Evolutionary conservation across 2,113 vertebrate genomes (phyloP).

Genomic region (Sinocyclocheilus anophthalmus): DNA sequence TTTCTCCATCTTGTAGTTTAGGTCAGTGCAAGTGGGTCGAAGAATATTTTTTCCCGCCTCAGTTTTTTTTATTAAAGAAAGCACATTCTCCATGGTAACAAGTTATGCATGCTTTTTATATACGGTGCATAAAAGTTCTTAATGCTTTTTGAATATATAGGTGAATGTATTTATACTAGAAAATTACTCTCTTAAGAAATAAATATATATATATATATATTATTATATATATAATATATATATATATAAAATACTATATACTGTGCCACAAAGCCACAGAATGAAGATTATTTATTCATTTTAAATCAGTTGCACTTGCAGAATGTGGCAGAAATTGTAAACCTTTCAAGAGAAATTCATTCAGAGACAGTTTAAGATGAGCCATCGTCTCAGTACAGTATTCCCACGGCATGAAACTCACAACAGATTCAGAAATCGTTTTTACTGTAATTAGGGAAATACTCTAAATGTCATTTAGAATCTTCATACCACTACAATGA

Average conservation of each 20-base stretch:
- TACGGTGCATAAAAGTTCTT: constrained; percentile 80
- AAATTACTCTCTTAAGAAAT: no score
- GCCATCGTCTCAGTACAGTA: background rate
- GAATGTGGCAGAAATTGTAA: background rate
- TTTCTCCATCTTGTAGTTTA: no score
- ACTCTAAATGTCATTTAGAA: constrained; percentile 76
- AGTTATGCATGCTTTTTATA: background rate
- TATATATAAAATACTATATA: no score
- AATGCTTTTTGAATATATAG: constrained; percentile 84
- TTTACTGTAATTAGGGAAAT: constrained; percentile 83
- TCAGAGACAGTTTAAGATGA: constrained; percentile 12
- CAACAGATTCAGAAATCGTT: constrained; percentile 51
- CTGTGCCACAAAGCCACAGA: no score
- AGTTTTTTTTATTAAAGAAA: constrained; percentile 87
- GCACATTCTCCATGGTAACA: constrained; percentile 83
- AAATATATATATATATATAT: no score
- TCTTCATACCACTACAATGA: constrained; percentile 75
- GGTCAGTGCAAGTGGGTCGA: no score
- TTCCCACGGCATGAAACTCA: constrained; percentile 55
- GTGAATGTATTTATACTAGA: constrained; percentile 61
- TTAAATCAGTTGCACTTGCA: background rate
- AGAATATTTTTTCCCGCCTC: constrained; percentile 70
- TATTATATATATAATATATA: no score
- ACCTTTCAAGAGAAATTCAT: background rate
- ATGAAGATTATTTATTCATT: background rate